Conservation (phyloP, 1,140 invertebrate species). For the Paraescarpia echinospica region DNA sequence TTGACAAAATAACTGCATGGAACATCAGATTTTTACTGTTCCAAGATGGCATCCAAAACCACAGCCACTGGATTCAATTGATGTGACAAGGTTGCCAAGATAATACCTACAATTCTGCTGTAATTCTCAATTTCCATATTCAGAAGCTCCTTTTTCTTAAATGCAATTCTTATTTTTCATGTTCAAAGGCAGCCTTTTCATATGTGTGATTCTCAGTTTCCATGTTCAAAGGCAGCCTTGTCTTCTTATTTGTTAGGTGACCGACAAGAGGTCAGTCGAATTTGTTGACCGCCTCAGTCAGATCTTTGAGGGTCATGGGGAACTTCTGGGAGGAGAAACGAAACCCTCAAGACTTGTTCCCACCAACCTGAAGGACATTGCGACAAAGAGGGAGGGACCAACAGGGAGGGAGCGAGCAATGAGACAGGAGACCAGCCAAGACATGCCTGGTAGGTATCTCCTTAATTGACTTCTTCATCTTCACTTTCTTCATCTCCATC, state of each 20-base stretch:
- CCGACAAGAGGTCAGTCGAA: conserved; percentile 41
- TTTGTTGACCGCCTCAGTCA: conserved; percentile 28
- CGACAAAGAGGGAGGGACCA: neutral
- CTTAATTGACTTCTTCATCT: neutral
- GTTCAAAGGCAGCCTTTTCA: no score
- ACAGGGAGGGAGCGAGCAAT: neutral
- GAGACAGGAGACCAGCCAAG: neutral
- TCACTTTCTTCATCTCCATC: neutral
- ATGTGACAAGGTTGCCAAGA: no score
- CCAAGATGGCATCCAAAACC: no score
- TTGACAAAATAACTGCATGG: no score
- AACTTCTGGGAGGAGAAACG: conserved; percentile 47
- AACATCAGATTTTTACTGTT: no score
- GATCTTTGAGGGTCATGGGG: conserved; percentile 47
- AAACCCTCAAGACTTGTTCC: conserved; percentile 50
- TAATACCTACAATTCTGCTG: no score
- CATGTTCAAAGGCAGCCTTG: neutral
- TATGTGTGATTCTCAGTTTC: no score
- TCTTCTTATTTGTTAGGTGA: conserved; percentile 34
- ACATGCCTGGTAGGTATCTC: neutral
- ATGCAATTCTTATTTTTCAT: no score
- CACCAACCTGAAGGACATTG: conserved; percentile 31
- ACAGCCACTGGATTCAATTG: no score
- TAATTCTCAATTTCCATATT: no score
- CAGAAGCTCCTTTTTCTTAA: no score